Base-by-base conservation (phyloP, 1,140 invertebrate genomes). In the Oscheius sp. region DNA sequence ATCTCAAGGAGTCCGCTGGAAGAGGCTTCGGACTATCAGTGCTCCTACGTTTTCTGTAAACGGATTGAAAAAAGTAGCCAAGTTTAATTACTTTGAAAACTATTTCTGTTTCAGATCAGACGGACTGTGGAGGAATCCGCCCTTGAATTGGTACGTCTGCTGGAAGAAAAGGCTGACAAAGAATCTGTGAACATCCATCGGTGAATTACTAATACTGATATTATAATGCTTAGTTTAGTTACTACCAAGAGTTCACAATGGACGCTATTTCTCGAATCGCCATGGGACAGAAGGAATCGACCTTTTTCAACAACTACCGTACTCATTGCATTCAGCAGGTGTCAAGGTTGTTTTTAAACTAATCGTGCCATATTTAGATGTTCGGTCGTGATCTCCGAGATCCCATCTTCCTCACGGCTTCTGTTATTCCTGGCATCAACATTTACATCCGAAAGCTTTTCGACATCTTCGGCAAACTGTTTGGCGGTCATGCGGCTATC, bases 11-110 rank as follows among this genome's bases (percentile, higher is more conserved):
- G 58, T 52, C 0, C 63, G 78, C 20, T 87, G 86, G 86, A 85
- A 86, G 64, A 78, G 85, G 26, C 82, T 87, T 0, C 68, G 86
- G 34, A 79, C 79, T 23, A 83, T 86, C 29, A 83, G 85, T 35
- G 87, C 85, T 77, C 86, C 86, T 20, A 82, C 84, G 2, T 87
- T 87, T 73, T 85, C 84, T 20, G 79, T 84, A 2, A 73, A 77
- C 32, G 87, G 86, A 77, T 78, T 87, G 64, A 85, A 84, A 77
- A 79, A 80, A 67, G 85, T 86, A 23, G 23, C 23, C 1, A 29
- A 4, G 10, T 32, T 13, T 62, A 29, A 32, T 29, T 62, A 29
- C 7, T 29, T 31, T 55, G 3, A 10, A 20, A 20, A 15, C 10
- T 13, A 55, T 1, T n/a, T 35, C 23, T 64, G 10, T 68, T 84